phyloP scores from a whole-genome alignment of 2,113 vertebrate species.

The Pelusios castaneus region DNA sequence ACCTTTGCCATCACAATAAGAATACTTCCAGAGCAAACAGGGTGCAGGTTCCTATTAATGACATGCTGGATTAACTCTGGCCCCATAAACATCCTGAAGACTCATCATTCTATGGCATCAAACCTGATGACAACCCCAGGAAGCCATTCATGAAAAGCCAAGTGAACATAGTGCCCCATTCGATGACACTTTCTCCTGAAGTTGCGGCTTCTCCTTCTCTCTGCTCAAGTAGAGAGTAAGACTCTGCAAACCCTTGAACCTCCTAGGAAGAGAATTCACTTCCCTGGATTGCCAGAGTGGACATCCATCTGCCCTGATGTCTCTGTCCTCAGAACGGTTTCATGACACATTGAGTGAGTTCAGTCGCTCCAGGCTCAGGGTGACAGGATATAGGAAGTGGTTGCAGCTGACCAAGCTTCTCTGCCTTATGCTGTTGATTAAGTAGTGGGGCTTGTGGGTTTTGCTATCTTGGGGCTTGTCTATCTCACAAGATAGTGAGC shows the following conservation, averaged over 20 bases:
- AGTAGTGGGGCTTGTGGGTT: neutral
- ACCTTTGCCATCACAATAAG: neutral
- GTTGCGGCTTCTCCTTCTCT: neutral
- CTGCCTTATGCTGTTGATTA: neutral
- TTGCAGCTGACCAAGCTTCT: fast-evolving
- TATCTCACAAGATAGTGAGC: neutral
- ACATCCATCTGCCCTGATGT: fast-evolving
- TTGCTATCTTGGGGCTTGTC: too few relatives aligned
- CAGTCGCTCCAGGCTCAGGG: fast-evolving
- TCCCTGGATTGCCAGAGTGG: fast-evolving
- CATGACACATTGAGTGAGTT: neutral
- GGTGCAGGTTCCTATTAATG: neutral
- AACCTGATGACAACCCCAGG: neutral
- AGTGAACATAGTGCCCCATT: neutral
- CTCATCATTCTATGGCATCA: fast-evolving
- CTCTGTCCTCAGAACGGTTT: neutral
- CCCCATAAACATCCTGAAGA: neutral
- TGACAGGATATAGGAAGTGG: neutral
- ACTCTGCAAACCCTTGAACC: fast-evolving
- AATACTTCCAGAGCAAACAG: neutral
- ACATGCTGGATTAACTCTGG: neutral
- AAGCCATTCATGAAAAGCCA: neutral
- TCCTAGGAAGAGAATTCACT: neutral
- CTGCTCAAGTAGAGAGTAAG: fast-evolving
- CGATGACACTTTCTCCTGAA: neutral